phyloP scores from a whole-genome alignment of 1,140 invertebrate species.

The Neotoxoptera formosana region DNA sequence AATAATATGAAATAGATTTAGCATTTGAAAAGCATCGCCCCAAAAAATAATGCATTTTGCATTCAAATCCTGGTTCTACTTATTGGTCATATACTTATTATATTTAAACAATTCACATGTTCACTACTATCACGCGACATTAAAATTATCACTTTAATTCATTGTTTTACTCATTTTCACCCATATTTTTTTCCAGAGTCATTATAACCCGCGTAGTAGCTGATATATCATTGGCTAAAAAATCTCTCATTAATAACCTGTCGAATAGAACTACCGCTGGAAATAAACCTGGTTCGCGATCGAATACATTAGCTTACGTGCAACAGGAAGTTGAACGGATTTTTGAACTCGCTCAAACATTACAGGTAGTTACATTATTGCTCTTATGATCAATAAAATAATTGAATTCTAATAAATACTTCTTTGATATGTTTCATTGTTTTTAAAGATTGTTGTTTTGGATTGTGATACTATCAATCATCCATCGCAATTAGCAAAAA shows the following conservation, averaged over 20 bases:
- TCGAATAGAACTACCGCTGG: conserved; percentile 97
- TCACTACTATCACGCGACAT: neutral
- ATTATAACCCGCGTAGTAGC: conserved; percentile 99
- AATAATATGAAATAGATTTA: no score
- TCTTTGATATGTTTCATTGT: neutral
- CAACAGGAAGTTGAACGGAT: conserved; percentile 99
- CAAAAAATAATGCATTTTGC: no score
- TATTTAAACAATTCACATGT: neutral
- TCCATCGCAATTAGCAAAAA: conserved; percentile 98
- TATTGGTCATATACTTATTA: neutral
- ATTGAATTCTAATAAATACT: neutral
- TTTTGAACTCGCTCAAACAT: conserved; percentile 95
- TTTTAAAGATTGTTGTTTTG: conserved; percentile 86
- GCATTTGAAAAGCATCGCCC: no score
- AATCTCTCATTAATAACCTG: conserved; percentile 97
- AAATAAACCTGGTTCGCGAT: conserved; percentile 71
- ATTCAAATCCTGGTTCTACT: no score
- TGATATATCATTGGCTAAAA: conserved; percentile 98
- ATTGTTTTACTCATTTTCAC: neutral
- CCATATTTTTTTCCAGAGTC: conserved; percentile 74
- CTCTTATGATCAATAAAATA: neutral
- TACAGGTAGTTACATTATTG: conserved; percentile 69
- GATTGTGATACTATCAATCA: conserved; percentile 99
- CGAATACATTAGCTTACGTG: conserved; percentile 80
- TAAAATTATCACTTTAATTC: neutral